Base-by-base conservation (phyloP, 1,140 invertebrate species). In the Caerostris extrusa region DNA sequence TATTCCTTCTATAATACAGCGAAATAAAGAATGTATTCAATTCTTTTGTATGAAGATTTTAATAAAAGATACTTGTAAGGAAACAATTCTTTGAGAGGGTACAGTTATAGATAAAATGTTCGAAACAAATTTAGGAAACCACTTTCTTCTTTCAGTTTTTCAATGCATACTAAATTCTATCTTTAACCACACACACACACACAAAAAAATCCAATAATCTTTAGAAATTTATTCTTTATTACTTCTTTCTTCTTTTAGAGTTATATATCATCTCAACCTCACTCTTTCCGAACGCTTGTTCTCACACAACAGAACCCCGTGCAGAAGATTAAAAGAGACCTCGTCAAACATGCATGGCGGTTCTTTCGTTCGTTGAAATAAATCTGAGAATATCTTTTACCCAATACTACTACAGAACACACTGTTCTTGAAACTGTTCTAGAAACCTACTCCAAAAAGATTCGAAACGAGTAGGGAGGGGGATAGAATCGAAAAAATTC, bases 271-370 rank as follows among this genome's bases (percentile, higher is more conserved):
- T 77, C 34, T 77, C 34, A 77, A 77, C 71, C 71, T 77, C 71
- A 50, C 34, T 50, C 71, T 77, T 34, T 77, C 71, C 71, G 50
- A 53, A 7, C 53, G 34, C 71, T 77, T 77, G 71, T 34, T 50
- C 71, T 77, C 71, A 77, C 71, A 77, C 71, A 77, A 77, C 71
- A 12, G 71, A 77, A 53, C 71, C 71, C 71, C 71, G 71, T 77
- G 34, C 71, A 34, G 71, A 77, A 77, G 71, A 77, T 77, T 77
- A 77, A 77, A 77, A 77, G 71, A 77, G 34, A 77, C 71, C 71
- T 77, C 71, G 71, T 77, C 71, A 77, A 77, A 77, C 71, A 77
- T 77, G 71, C 19, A 77, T 77, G 34, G 53, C 34, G 71, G 71
- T 77, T 77, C 71, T 34, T 77, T 77, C 34, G 10, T 77, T 77